Evolutionary conservation across 2,113 vertebrate genomes (phyloP).

Genomic region (Eubucco bourcierii): DNA sequence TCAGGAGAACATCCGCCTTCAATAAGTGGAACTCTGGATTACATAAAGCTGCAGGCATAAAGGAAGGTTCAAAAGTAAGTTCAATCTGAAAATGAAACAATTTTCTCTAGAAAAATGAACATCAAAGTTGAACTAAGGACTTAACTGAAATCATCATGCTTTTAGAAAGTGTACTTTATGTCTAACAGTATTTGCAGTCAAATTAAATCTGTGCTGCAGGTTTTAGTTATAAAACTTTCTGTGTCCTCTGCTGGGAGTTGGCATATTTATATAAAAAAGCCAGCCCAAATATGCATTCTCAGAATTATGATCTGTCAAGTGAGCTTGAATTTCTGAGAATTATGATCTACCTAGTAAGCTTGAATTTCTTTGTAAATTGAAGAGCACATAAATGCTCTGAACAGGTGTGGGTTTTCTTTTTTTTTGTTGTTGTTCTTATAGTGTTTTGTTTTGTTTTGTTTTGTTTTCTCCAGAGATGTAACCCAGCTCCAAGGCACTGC

Average conservation of each 20-base stretch:
- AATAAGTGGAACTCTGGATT: conserved; percentile 68
- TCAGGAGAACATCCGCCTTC: conserved; percentile 56
- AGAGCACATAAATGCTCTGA: not conserved
- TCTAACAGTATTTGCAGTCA: conserved; percentile 38
- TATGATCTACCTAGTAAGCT: not conserved
- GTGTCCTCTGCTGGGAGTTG: not conserved
- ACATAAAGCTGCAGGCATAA: conserved; percentile 62
- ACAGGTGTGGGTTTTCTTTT: not conserved
- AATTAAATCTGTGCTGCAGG: conserved; percentile 2
- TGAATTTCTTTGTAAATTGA: conserved; percentile 7
- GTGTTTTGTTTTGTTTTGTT: not conserved
- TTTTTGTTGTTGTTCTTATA: too few relatives aligned
- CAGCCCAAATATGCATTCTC: not conserved
- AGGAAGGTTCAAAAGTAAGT: conserved; percentile 60
- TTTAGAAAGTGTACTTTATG: conserved; percentile 29
- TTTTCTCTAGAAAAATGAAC: conserved; percentile 60
- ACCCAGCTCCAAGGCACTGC: not conserved
- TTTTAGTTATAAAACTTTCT: conserved; percentile 40
- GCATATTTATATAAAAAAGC: not conserved
- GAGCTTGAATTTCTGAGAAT: not conserved
- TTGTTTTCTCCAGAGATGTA: not conserved
- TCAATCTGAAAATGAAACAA: conserved; percentile 53
- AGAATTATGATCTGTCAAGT: not conserved
- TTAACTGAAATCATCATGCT: not conserved
- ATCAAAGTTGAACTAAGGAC: conserved; percentile 9